Conservation (phyloP, 1,140 invertebrate genomes). For the Drosophila azteca region DNA sequence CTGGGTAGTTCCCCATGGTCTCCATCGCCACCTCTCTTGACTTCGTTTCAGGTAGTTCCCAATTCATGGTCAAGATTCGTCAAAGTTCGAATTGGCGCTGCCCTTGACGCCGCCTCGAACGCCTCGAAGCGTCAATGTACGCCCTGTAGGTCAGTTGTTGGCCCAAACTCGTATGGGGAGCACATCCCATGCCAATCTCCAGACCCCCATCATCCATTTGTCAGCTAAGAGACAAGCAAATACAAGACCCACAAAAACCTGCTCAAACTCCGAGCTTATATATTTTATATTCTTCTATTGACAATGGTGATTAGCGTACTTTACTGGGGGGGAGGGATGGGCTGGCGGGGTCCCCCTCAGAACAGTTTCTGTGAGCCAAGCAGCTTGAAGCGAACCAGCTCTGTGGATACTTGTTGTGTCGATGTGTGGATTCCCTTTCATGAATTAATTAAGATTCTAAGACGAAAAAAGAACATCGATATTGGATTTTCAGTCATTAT, state of each 20-base stretch:
- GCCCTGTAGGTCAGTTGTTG: slow-evolving; percentile 64
- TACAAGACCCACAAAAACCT: slow-evolving; percentile 11
- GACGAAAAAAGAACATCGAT: slow-evolving; percentile 8
- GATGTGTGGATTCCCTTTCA: slow-evolving; percentile 28
- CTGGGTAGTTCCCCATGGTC: too few species aligned
- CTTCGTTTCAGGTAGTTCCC: slow-evolving; percentile 22
- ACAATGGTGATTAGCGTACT: slow-evolving; percentile 56
- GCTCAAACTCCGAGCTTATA: slow-evolving; percentile 10
- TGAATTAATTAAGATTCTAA: slow-evolving; percentile 44
- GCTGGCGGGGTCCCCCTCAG: slow-evolving; percentile 2
- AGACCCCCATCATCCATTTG: slow-evolving; percentile 27
- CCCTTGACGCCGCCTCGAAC: too few species aligned
- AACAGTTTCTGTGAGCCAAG: slow-evolving; percentile 42
- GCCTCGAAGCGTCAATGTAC: slow-evolving; percentile 57
- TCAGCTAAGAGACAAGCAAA: slow-evolving; percentile 18
- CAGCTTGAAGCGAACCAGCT: slow-evolving; percentile 34
- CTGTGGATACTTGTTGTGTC: slow-evolving; percentile 4
- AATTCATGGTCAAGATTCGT: slow-evolving; percentile 44
- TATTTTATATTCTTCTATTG: slow-evolving; percentile 37
- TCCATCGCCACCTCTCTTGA: too few species aligned
- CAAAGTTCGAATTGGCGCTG: slow-evolving; percentile 10
- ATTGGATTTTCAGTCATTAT: slow-evolving; percentile 15
- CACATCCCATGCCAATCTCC: not conserved
- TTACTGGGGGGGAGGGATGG: not conserved
- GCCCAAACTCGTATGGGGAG: slow-evolving; percentile 1